Evolutionary conservation across 2,888 invertebrate species (phyloP).

Genomic region (Pachymerium ferrugineum): DNA sequence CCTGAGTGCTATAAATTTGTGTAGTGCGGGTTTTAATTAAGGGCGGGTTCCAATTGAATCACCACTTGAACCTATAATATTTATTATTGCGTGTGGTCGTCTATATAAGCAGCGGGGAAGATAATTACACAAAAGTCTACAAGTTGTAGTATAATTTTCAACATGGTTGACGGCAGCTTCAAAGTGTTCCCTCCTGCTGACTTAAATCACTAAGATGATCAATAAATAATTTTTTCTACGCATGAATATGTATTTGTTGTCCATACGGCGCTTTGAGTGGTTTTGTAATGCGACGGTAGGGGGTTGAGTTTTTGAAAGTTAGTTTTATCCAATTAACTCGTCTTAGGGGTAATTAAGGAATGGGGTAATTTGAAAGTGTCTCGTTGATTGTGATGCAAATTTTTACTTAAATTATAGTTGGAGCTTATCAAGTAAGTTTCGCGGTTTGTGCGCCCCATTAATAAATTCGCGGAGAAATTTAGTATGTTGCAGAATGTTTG

Average conservation of each 20-base stretch:
- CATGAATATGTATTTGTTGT: background rate
- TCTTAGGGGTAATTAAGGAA: background rate
- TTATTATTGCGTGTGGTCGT: slow-evolving; percentile 18
- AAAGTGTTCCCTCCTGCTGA: background rate
- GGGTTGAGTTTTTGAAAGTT: background rate
- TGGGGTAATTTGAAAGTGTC: background rate
- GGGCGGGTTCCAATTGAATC: slow-evolving; percentile 13
- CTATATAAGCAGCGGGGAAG: slow-evolving; percentile 13
- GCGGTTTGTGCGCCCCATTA: slow-evolving; percentile 3
- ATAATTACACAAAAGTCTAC: slow-evolving; percentile 16
- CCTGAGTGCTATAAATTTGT: background rate
- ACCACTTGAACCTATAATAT: slow-evolving; percentile 15
- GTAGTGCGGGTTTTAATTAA: slow-evolving; percentile 6
- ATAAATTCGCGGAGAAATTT: slow-evolving; percentile 12
- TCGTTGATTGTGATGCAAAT: slow-evolving; percentile 10
- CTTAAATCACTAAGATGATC: slow-evolving; percentile 10
- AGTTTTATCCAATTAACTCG: slow-evolving; percentile 7
- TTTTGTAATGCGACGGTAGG: background rate
- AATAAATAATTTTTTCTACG: background rate
- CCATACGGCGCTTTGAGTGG: background rate
- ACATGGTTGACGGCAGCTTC: slow-evolving; percentile 7
- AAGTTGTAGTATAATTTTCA: slow-evolving; percentile 12
- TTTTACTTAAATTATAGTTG: slow-evolving; percentile 11
- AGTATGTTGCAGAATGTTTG: slow-evolving; percentile 15
- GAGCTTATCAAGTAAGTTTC: slow-evolving; percentile 1